These are phyloP conservation scores for Timema cristinae DNA, from an alignment of 2,888 invertebrate species.

Conservation along the genomic window DNA sequence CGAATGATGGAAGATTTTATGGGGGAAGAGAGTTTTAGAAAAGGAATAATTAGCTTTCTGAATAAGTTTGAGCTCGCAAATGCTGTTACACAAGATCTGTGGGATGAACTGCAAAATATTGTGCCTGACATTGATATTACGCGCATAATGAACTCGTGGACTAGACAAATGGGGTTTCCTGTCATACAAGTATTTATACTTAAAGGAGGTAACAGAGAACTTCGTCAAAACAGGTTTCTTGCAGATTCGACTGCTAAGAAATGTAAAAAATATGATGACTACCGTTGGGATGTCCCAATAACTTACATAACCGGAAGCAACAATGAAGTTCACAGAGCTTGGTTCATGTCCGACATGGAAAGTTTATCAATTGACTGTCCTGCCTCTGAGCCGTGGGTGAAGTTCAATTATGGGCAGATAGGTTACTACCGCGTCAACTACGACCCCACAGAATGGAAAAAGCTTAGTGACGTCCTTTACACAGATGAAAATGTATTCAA, in stretches of 20 bases:
- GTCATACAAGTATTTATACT: slow-evolving; percentile 57
- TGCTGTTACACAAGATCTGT: slow-evolving; percentile 75
- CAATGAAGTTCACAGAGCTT: slow-evolving; percentile 39
- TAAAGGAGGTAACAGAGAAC: slow-evolving; percentile 43
- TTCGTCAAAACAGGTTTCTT: slow-evolving; percentile 74
- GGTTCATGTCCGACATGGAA: slow-evolving; percentile 37
- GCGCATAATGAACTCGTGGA: slow-evolving; percentile 83
- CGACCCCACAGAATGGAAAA: slow-evolving; percentile 60
- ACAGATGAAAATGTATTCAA: slow-evolving; percentile 44
- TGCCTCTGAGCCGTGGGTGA: slow-evolving; percentile 60
- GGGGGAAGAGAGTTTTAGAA: slow-evolving; percentile 64
- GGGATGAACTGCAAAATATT: slow-evolving; percentile 59
- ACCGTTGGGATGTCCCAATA: slow-evolving; percentile 82
- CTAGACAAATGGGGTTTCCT: slow-evolving; percentile 83
- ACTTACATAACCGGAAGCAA: slow-evolving; percentile 58
- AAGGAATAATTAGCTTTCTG: slow-evolving; percentile 71
- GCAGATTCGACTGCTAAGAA: slow-evolving; percentile 56
- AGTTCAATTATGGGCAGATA: slow-evolving; percentile 78
- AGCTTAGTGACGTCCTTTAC: slow-evolving; percentile 45
- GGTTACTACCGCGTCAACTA: slow-evolving; percentile 91
- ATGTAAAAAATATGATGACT: slow-evolving; percentile 49
- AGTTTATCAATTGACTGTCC: slow-evolving; percentile 44
- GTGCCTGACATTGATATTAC: slow-evolving; percentile 53
- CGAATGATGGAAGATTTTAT: slow-evolving; percentile 85
- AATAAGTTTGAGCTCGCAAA: slow-evolving; percentile 64